phyloP scores from a whole-genome alignment of 2,797 vertebrate species.

The Sebastes nivosus region DNA sequence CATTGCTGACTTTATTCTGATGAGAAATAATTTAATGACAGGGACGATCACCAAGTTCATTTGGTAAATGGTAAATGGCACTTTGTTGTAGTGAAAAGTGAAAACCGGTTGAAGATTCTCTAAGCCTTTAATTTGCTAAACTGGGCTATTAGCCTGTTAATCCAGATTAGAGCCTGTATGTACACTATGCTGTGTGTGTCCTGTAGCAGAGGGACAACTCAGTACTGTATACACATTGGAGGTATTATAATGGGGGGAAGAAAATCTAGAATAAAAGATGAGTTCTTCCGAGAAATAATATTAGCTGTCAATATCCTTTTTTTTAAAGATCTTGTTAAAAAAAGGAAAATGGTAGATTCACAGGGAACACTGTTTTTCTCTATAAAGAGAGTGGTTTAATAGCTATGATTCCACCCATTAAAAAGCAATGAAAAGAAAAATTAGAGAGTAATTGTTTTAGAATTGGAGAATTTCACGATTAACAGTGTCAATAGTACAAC shows the following conservation, averaged over 20 bases:
- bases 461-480: neutral
- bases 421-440: neutral
- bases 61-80: neutral
- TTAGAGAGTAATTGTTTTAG: neutral
- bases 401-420: neutral
- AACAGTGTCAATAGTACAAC: neutral
- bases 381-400: neutral
- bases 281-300: neutral
- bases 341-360: too few relatives aligned
- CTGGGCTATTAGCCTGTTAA: conserved; percentile 46
- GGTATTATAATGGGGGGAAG: neutral
- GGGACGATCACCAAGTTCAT: neutral
- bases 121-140: conserved; percentile 41
- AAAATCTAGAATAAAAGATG: neutral
- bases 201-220: neutral
- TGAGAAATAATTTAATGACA: neutral
- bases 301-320: neutral
- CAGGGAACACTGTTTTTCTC: neutral
- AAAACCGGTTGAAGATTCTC: conserved; percentile 17
- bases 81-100: neutral
- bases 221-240: neutral
- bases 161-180: conserved; percentile 41
- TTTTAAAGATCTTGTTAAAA: too few relatives aligned
- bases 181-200: neutral
- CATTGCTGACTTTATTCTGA: neutral